Base-by-base conservation (phyloP, 1,140 invertebrate genomes). In the Euwallacea similis region DNA sequence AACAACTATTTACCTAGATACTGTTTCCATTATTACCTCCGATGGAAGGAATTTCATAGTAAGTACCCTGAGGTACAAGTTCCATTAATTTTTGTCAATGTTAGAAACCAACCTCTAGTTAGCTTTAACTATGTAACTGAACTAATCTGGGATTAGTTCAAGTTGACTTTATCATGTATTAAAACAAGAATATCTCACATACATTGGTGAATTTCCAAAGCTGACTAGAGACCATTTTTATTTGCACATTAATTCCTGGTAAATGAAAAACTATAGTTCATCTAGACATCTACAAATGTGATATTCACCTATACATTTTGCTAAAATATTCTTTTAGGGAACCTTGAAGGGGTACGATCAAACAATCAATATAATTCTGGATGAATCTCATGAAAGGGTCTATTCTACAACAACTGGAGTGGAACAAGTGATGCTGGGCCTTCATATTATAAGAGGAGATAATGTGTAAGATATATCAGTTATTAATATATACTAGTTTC, bases 361-460 rank as follows among this genome's bases (percentile, higher is more conserved):
- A 84, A 97, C 96, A 15, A 97, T 98, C 68, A 99, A 99, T 80
- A 87, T 99, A 71, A 98, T 99, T 78, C 85, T 99, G 43, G 96
- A 98, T 81, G 97, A 99, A 83, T 97, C 95, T 66, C 96, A 98
- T 82, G 98, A 99, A 83, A 85, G 98, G 79, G 96, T 99, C 11
- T 99, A 96, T 81, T 97, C 94, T 66, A 90, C 91, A 11, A 90
- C 89, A 9, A 88, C 92, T 77, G 97, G 97, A 55, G 93, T 99
- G 50, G 96, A 98, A 79, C 96, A 99, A 86, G 96, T 99, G 64
- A 91, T 96, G 69, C 87, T 99, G 21, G 97, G 97, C 41, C 85
- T 99, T 15, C 97, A 99, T 80, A 97, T 99, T 53, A 97, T 99
- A 69, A 86, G 97, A 79, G 97, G 97, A 65, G 97, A 99, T 82